Evolutionary conservation across 2,797 vertebrate species (phyloP).

Genomic region (Petrocephalus schoutedeni): DNA sequence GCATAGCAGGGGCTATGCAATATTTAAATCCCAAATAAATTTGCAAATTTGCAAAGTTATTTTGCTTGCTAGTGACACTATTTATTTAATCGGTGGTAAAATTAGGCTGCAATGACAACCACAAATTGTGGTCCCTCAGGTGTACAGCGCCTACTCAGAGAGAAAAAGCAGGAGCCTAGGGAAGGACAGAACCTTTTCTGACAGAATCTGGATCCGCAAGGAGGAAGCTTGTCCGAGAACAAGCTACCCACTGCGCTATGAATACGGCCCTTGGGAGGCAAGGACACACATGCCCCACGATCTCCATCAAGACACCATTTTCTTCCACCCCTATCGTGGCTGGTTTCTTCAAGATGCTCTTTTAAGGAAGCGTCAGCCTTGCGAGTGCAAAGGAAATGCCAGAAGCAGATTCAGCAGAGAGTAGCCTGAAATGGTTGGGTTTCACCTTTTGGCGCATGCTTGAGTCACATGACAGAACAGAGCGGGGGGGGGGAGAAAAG

Average conservation of each 20-base stretch:
- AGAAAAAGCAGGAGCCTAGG: background rate
- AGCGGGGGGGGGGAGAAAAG: conserved; percentile 59
- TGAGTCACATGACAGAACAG: conserved; percentile 70
- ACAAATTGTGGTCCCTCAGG: background rate
- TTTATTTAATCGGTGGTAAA: background rate
- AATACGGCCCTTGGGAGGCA: conserved; percentile 26
- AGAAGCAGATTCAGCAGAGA: conserved; percentile 71
- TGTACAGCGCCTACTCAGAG: background rate
- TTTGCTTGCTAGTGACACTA: background rate
- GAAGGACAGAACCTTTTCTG: background rate
- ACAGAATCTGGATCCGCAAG: conserved; percentile 1
- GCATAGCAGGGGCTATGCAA: background rate
- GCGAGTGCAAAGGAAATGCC: conserved; percentile 56
- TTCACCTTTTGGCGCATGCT: conserved; percentile 67
- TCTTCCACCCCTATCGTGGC: background rate
- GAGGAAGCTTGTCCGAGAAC: background rate
- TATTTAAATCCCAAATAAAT: background rate
- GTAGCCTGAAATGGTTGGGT: conserved; percentile 62
- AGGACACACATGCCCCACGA: conserved; percentile 22
- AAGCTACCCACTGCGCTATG: conserved; percentile 14
- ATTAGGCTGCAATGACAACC: background rate
- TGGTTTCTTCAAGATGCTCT: conserved; percentile 31
- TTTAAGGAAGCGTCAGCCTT: conserved; percentile 62
- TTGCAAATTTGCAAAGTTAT: background rate
- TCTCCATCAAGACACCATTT: background rate